Evolutionary conservation across 2,888 invertebrate species (phyloP), one percentile per base, ranked within the genome.

Genomic region (Copidosoma aretas): DNA sequence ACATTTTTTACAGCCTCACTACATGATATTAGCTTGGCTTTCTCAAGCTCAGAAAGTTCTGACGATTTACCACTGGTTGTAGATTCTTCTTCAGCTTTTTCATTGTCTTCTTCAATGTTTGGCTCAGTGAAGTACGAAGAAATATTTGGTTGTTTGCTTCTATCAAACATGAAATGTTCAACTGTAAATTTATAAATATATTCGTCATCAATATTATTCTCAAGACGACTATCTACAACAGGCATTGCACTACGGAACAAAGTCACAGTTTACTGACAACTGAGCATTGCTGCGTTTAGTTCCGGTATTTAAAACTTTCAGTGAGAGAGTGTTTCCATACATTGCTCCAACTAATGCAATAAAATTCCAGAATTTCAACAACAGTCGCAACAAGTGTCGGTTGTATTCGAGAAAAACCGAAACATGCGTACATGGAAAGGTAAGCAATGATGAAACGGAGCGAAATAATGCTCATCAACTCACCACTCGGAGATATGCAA

Each of bases 401-500:
- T 8, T 22, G 46, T 66, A 21, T 14, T 10, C 14, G 41, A 41
- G 10, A 14, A 41, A 41, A 41, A 41, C 41, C 14, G 41, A 41
- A 8, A 14, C 8, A 41, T 10, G 41, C 41, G 41, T 41, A 41
- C n/a, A n/a, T n/a, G n/a, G n/a, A 32, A 32, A 32, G 32, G 43
- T 46, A 17, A 15, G 15, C 43, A 46, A 46, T 32, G 32, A 32
- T 32, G 8, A 32, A 32, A 3, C 8, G 32, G 43, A 2, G 15
- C 43, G 12, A 46, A 46, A 46, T 12, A 46, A 46, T 46, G n/a
- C n/a, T n/a, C n/a, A n/a, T 46, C 32, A 32, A 71, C 74, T 73
- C 77, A 86, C 95, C 94, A 80, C 93, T 92, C 2, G 97, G 96
- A 17, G 97, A 97, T 78, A 95, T 90, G 80, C 92, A 93, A 83